These are phyloP conservation scores for Sogatella furcifera DNA, from an alignment of 1,140 invertebrate species.

Conservation along the genomic window DNA sequence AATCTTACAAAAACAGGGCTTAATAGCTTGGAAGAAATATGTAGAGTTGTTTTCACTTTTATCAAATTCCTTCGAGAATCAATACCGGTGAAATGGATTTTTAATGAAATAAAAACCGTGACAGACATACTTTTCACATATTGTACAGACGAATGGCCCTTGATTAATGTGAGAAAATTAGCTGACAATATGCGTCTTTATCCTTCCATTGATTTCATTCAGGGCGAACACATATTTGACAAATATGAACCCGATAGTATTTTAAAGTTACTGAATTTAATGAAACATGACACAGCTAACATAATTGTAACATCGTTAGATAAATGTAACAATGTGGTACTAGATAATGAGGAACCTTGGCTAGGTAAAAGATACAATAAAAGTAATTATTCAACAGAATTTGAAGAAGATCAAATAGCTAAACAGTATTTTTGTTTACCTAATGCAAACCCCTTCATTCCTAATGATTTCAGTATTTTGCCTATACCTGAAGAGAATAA, in stretches of 20 bases:
- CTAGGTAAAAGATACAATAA: slow-evolving; percentile 49
- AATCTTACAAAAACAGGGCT: slow-evolving; percentile 73
- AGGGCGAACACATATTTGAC: slow-evolving; percentile 53
- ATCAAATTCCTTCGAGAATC: slow-evolving; percentile 52
- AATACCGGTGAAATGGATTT: slow-evolving; percentile 55
- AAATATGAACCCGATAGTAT: slow-evolving; percentile 72
- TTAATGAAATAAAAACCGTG: slow-evolving; percentile 62
- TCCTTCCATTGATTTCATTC: slow-evolving; percentile 64
- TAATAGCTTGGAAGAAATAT: slow-evolving; percentile 53
- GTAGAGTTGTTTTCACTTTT: slow-evolving; percentile 60
- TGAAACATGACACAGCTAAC: slow-evolving; percentile 63
- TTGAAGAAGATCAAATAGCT: too few species aligned
- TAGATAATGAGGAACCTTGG: slow-evolving; percentile 57
- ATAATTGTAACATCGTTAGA: slow-evolving; percentile 52
- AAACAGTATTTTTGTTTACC: slow-evolving; percentile 48
- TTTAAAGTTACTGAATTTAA: slow-evolving; percentile 45
- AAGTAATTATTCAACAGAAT: too few species aligned
- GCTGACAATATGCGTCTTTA: slow-evolving; percentile 71
- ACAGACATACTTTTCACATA: slow-evolving; percentile 54
- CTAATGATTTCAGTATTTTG: slow-evolving; percentile 65
- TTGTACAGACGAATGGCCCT: slow-evolving; percentile 50
- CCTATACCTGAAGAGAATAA: slow-evolving; percentile 27
- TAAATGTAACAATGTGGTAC: slow-evolving; percentile 33
- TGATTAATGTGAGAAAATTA: slow-evolving; percentile 66
- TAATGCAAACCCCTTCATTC: slow-evolving; percentile 70